Base-by-base conservation (phyloP, 1,140 invertebrate genomes). In the Choristoneura fumiferana region DNA sequence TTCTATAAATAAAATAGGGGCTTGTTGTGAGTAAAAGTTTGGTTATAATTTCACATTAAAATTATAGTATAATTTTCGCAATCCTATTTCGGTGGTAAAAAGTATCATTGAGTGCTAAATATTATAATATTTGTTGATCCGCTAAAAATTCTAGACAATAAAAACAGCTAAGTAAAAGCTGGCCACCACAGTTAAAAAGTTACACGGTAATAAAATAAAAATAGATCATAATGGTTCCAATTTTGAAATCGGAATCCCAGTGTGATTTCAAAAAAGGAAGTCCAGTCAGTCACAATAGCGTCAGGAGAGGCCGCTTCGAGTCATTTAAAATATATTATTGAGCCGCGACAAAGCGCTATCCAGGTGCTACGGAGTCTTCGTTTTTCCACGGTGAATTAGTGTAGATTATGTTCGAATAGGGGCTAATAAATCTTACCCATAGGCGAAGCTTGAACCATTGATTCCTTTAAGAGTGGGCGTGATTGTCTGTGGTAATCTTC, bases 261-360 rank as follows among this genome's bases (percentile, higher is more conserved):
- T 70, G 40, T 78, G 70, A 72, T 69, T 73, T 71, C 64, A 57
- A 73, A 79, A 80, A 76, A 73, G 77, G 70, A 68, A 69, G 69
- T 62, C 64, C 62, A 63, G 63, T 71, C 78, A 79, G 73, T 82
- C 73, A 86, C 78, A 84, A 84, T 77, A 63, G 54, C 66, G 69
- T 68, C 65, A 67, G 39, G 72, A 76, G 71, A 60, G 73, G 70
- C 69, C 70, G 76, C 59, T 71, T 73, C 67, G 69, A 79, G 80
- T 86, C 78, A 83, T 86, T 86, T 84, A 78, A 84, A 81, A 86
- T 86, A 86, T 86, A 86, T n/a, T n/a, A n/a, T 86, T 86, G 81
- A 84, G 71, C 17, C 61, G 58, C 71, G 65, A 83, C 80, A 86
- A 86, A 75, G 74, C 56, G 18, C 15, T 84, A 81, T 86, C 71